Base-by-base conservation (phyloP, 2,113 vertebrate species). In the Pagrus major region DNA sequence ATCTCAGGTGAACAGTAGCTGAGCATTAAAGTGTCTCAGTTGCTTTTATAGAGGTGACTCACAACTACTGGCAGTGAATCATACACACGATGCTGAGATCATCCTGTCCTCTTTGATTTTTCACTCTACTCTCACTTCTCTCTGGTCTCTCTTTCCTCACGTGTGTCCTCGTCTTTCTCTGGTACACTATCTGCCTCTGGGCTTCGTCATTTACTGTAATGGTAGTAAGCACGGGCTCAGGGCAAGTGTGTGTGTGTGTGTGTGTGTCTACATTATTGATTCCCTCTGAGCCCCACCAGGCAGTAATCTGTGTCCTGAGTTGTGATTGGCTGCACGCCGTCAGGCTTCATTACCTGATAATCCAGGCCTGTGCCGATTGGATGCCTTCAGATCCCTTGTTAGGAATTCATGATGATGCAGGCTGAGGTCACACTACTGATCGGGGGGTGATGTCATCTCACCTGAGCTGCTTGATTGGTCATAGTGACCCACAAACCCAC, bases 391-490 rank as follows among this genome's bases (percentile, higher is more conserved):
- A 21, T 25, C 55, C 71, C 71, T 80, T 37, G 64, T 93, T 91
- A 91, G 84, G 83, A 59, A 92, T 90, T 78, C 80, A 82, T 69
- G 88, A 79, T 94, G 93, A 92, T 78, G 78, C 76, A 77, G 61
- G 1, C 44, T 93, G 87, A 89, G 89, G 88, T 95, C 93, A 94
- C 86, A 33, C 90, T 75, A 61, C 85, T 39, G 85, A 89, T 76
- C n/a, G 11, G 65, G 71, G 18, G 89, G 76, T 93, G 93, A 94
- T 90, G 90, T 94, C 93, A 94, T 65, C 90, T 85, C 85, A 88
- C 76, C 84, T 73, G 67, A 89, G 80, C 42, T 27, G 49, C 68
- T 23, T 47, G 52, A 90, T 93, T 91, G 93, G 89, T 35, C 14
- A 58, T 23, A 67, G 2, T 51, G 64, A 80, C 47, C 72, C 18